These are phyloP conservation scores for Tiaroga cobitis DNA, from an alignment of 2,797 vertebrate genomes.

Conservation along the genomic window DNA sequence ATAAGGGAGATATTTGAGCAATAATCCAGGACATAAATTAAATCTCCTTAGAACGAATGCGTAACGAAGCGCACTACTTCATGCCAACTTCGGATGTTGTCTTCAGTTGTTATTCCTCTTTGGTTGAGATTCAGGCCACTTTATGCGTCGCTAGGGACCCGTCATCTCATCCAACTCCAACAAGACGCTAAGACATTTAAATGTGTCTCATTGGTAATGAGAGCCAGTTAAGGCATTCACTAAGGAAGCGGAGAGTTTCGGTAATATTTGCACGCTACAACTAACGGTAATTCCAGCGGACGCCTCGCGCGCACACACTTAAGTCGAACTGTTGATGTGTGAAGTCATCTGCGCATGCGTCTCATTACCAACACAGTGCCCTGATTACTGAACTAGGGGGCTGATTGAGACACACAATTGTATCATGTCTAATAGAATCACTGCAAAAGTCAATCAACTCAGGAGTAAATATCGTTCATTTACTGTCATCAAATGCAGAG, in stretches of 20 bases:
- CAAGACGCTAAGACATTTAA: neutral
- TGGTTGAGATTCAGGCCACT: constrained; percentile 22
- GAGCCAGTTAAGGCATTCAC: neutral
- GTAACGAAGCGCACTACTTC: constrained; percentile 8
- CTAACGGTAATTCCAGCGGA: neutral
- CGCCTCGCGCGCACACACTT: neutral
- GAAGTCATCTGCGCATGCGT: constrained; percentile 42
- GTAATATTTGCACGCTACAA: neutral
- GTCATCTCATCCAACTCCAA: constrained; percentile 9
- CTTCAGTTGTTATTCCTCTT: constrained; percentile 22
- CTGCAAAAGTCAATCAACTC: neutral
- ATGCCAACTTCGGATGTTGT: constrained; percentile 24
- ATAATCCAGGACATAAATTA: neutral
- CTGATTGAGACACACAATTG: neutral
- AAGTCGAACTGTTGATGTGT: neutral
- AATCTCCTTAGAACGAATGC: neutral
- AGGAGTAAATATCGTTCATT: neutral
- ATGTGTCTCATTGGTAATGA: neutral
- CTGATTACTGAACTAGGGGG: neutral
- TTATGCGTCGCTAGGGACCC: constrained; percentile 6
- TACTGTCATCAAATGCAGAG: neutral
- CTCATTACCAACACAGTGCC: neutral
- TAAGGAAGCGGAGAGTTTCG: neutral
- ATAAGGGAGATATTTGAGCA: neutral
- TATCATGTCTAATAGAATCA: neutral